Conservation (phyloP, 1,140 invertebrate genomes). For the Drosophila persimilis region DNA sequence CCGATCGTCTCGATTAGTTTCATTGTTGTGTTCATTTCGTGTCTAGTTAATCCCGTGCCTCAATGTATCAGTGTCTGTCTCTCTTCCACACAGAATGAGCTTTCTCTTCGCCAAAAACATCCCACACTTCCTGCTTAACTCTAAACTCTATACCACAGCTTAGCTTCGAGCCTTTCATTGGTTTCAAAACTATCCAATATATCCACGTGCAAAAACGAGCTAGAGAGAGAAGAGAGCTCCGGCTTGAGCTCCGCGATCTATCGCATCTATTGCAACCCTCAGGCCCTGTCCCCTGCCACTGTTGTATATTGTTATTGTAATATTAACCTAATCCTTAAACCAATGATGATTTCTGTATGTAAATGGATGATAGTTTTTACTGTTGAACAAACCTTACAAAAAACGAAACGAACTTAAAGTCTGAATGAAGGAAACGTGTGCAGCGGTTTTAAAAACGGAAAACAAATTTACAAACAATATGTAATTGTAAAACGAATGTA, state of each 20-base stretch:
- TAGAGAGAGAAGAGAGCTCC: not conserved
- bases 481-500: constrained; percentile 47
- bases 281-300: constrained; percentile 36
- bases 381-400: constrained; percentile 72
- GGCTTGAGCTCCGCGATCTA: constrained; percentile 8
- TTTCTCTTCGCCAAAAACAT: constrained; percentile 63
- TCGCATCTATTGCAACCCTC: constrained; percentile 37
- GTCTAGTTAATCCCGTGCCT: too few species aligned
- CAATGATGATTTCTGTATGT: constrained; percentile 35
- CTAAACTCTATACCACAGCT: constrained; percentile 16
- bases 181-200: constrained; percentile 51
- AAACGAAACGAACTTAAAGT: constrained; percentile 79
- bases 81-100: constrained; percentile 41
- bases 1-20: not conserved
- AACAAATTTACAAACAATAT: constrained; percentile 52
- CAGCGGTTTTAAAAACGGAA: constrained; percentile 75
- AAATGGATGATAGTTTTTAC: constrained; percentile 65
- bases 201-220: constrained; percentile 12
- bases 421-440: constrained; percentile 77
- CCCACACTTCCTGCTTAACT: constrained; percentile 26
- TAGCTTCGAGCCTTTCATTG: constrained; percentile 47
- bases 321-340: constrained; percentile 40
- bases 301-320: constrained; percentile 64
- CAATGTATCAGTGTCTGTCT: not conserved
- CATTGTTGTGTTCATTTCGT: constrained; percentile 15